Evolutionary conservation across 1,140 invertebrate genomes (phyloP), one percentile per base, ranked within the genome.

Genomic region (Plectrocnemia conspersa): DNA sequence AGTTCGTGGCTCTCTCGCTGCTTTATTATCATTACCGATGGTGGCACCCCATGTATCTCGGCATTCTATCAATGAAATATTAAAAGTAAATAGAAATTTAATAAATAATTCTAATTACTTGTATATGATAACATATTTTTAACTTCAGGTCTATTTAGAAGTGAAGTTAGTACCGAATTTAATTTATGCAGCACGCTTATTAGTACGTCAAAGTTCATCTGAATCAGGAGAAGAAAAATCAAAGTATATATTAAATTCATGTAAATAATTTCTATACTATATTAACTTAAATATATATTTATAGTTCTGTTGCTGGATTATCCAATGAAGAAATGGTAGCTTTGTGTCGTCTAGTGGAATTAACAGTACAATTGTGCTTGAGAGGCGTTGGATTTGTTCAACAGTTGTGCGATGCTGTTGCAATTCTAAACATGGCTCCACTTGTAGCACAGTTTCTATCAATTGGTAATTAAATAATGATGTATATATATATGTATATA

Each of bases 121-220:
- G 2, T 54, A 45, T 21, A 5, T 25, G 13, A 15, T 13, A 18
- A 27, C 18, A 27, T 11, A 60, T 16, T 64, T 67, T 44, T 64
- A n/a, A n/a, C n/a, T n/a, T n/a, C n/a, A 77, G 68, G 82, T 88
- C 22, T 89, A 88, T 65, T 66, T 84, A 11, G 84, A 88, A 64
- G 80, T 85, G 2, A 85, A 85, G 70, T 74, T 89, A 10, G 79
- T 88, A 16, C 83, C 84, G n/a, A 87, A 88, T 70, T 74, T 89
- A 18, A 78, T 89, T 16, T 86, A 83, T 58, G 83, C 85, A 1
- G 76, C 84, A 35, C 85, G 85, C 64, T 71, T 85, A 1, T 64
- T 89, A 29, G 48, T 61, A 3, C 29, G 59, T 11, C 59, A 61
- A 40, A 57, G 59, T 54, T 52, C 40, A 22, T 35, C 54, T 19